Conservation (phyloP, 2,797 vertebrate genomes). For the Pristis pectinata region DNA sequence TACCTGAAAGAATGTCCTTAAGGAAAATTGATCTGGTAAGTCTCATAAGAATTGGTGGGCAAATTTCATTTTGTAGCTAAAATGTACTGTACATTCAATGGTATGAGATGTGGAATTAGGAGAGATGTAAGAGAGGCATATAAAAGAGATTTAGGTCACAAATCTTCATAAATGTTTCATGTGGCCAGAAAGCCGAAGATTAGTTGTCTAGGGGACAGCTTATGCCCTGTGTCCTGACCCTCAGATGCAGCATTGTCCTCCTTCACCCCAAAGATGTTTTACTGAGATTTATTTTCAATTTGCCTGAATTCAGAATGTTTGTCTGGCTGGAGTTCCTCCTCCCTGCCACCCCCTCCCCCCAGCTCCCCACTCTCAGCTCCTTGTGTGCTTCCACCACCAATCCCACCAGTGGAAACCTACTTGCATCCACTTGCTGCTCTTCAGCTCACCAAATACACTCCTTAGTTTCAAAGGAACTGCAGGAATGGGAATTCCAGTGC, state of each 20-base stretch:
- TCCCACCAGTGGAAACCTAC: too few species aligned
- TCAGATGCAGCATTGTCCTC: background rate
- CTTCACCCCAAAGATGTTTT: background rate
- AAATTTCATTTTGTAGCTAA: background rate
- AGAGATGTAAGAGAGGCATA: background rate
- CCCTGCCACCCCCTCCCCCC: background rate
- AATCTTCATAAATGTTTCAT: background rate
- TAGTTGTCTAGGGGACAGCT: background rate
- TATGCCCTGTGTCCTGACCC: background rate
- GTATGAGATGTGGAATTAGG: background rate
- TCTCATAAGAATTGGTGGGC: background rate
- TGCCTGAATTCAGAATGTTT: background rate
- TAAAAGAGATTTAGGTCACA: background rate
- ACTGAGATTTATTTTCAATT: background rate
- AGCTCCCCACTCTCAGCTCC: too few species aligned
- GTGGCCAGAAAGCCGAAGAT: background rate
- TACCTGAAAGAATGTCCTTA: background rate
- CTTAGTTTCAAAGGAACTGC: background rate
- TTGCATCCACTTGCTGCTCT: background rate
- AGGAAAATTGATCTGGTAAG: background rate
- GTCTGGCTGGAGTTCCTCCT: background rate
- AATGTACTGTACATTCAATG: background rate
- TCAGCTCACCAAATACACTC: background rate
- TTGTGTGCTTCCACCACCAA: too few species aligned
- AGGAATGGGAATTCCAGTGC: background rate